Evolutionary conservation across 2,797 vertebrate genomes (phyloP).

Genomic region (Margarornis squamiger): DNA sequence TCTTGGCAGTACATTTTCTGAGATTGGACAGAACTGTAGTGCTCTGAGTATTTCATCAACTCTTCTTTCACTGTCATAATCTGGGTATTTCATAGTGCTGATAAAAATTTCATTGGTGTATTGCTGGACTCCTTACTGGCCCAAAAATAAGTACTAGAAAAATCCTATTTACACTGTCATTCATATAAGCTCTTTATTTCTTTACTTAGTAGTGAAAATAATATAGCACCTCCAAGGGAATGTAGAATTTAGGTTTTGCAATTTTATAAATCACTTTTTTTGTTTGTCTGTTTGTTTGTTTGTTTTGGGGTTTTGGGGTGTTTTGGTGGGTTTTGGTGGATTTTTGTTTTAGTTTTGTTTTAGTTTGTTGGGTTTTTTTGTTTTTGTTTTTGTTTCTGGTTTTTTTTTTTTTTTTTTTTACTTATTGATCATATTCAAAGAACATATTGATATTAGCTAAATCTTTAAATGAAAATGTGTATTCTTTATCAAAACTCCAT

Average conservation of each 20-base stretch:
- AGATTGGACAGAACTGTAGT: neutral
- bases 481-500: neutral
- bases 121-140: neutral
- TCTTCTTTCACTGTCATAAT: neutral
- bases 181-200: neutral
- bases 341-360: too few species aligned
- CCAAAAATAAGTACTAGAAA: neutral
- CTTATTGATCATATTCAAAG: neutral
- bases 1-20: rapidly evolving
- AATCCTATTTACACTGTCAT: neutral
- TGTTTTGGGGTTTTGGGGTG: neutral
- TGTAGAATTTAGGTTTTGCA: neutral
- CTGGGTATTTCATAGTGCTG: neutral
- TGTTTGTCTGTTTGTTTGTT: neutral
- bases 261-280: neutral
- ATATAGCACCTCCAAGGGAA: neutral
- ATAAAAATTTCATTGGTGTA: neutral
- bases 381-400: too few species aligned
- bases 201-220: neutral
- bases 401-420: neutral
- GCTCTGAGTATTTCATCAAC: neutral
- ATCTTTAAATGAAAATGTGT: neutral
- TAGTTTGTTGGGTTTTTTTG: neutral
- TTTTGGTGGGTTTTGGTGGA: too few species aligned
- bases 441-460: neutral